Conservation (phyloP, 2,797 vertebrate genomes). For the Acanthiza pusilla region DNA sequence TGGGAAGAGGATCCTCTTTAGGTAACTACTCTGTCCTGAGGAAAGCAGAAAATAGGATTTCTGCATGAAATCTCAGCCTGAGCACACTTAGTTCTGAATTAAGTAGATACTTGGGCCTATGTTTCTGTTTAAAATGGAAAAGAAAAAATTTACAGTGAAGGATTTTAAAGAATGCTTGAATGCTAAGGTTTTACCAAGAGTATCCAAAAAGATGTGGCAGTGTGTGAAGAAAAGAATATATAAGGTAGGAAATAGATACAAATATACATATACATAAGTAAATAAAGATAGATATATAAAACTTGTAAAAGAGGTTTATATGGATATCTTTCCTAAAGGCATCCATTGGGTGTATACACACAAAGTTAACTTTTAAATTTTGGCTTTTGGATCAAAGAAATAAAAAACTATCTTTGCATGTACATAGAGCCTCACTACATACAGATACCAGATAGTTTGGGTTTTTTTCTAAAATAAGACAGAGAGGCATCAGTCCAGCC, state of each 20-base stretch:
- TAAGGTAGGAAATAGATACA: not conserved
- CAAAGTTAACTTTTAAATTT: not conserved
- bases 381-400: not conserved
- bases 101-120: not conserved
- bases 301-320: not conserved
- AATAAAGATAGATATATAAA: not conserved
- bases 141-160: not conserved
- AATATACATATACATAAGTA: not conserved
- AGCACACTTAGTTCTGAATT: not conserved
- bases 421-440: not conserved
- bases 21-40: constrained; percentile 73
- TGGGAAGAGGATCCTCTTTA: constrained; percentile 88
- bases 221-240: not conserved
- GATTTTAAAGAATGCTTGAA: not conserved
- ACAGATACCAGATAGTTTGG: not conserved
- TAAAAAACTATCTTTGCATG: not conserved
- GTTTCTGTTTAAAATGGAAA: not conserved
- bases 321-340: not conserved
- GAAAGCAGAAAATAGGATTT: not conserved
- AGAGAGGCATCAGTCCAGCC: not conserved
- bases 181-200: not conserved
- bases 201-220: not conserved
- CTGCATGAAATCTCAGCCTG: not conserved
- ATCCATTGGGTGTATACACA: not conserved
- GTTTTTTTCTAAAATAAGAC: not conserved